phyloP scores from a whole-genome alignment of 2,113 vertebrate genomes.

The Dolichallabes microphthalmus region DNA sequence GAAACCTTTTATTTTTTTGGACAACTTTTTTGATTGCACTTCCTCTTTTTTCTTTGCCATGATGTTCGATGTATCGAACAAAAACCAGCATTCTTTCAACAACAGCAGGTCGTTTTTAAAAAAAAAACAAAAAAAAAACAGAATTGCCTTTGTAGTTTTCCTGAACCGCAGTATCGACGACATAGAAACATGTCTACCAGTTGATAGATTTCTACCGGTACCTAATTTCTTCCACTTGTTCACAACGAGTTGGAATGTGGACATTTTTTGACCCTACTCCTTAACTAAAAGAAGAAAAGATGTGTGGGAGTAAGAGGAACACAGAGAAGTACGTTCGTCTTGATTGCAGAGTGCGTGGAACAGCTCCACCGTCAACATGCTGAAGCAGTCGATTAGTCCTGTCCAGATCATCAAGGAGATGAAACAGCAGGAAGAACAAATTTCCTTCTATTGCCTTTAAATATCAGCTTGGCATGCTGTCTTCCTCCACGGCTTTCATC shows the following conservation, averaged over 20 bases:
- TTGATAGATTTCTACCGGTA: not conserved
- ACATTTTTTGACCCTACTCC: conserved; percentile 34
- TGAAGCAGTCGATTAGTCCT: conserved; percentile 59
- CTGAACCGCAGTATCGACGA: not conserved
- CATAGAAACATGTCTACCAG: not conserved
- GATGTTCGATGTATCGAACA: not conserved
- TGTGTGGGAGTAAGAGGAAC: not conserved
- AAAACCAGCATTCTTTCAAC: not conserved
- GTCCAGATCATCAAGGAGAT: conserved; percentile 29
- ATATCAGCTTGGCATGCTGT: conserved; percentile 59
- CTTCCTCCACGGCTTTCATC: conserved; percentile 40
- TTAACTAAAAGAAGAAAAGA: not conserved
- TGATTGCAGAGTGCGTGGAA: conserved; percentile 4
- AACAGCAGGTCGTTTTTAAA: not conserved
- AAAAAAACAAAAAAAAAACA: not conserved
- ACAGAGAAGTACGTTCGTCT: conserved; percentile 40
- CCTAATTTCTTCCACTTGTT: not conserved
- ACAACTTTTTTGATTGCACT: not conserved
- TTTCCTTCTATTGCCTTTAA: conserved; percentile 33
- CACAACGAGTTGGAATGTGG: conserved; percentile 18
- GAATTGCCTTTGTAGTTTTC: not conserved
- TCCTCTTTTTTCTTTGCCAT: not conserved
- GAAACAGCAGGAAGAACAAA: not conserved
- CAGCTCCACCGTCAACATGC: conserved; percentile 48
- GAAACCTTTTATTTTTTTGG: not conserved